Evolutionary conservation across 2,113 vertebrate species (phyloP).

Genomic region (Oncorhynchus nerka): DNA sequence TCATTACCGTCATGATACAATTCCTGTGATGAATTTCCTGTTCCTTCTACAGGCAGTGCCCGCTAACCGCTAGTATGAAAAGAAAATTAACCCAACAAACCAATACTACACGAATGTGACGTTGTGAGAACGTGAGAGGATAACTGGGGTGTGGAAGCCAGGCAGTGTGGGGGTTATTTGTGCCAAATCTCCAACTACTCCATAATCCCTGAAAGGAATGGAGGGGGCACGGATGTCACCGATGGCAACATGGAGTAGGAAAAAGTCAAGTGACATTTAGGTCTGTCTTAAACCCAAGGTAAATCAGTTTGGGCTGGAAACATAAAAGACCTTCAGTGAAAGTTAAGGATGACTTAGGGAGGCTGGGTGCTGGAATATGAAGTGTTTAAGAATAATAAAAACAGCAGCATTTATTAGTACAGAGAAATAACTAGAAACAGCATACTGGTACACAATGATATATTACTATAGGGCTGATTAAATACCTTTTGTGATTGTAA

Average conservation of each 20-base stretch:
- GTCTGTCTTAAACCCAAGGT: no score
- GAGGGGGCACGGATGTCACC: background rate
- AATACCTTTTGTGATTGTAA: slow-evolving; percentile 14
- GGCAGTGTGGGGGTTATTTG: slow-evolving; percentile 60
- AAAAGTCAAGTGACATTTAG: background rate
- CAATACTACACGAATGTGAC: slow-evolving; percentile 26
- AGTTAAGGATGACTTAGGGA: background rate
- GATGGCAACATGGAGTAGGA: background rate
- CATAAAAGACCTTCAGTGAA: background rate
- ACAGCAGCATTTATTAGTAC: slow-evolving; percentile 24
- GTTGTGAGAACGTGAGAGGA: background rate
- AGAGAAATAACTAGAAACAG: slow-evolving; percentile 18
- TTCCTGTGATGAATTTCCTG: slow-evolving; percentile 15
- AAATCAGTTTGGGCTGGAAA: background rate
- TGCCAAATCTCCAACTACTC: slow-evolving; percentile 50
- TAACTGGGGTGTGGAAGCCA: slow-evolving; percentile 13
- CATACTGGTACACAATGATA: slow-evolving; percentile 16
- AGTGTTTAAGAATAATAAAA: slow-evolving; percentile 22
- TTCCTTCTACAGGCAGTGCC: slow-evolving; percentile 10
- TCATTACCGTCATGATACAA: slow-evolving; percentile 35
- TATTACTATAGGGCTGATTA: slow-evolving; percentile 14
- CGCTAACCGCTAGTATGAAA: background rate
- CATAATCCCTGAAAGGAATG: slow-evolving; percentile 17
- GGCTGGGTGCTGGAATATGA: background rate
- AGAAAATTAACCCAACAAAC: slow-evolving; percentile 4